Evolutionary conservation across 2,797 vertebrate species (phyloP), one percentile per base, ranked within the genome.

Genomic region (Xiphophorus birchmanni): DNA sequence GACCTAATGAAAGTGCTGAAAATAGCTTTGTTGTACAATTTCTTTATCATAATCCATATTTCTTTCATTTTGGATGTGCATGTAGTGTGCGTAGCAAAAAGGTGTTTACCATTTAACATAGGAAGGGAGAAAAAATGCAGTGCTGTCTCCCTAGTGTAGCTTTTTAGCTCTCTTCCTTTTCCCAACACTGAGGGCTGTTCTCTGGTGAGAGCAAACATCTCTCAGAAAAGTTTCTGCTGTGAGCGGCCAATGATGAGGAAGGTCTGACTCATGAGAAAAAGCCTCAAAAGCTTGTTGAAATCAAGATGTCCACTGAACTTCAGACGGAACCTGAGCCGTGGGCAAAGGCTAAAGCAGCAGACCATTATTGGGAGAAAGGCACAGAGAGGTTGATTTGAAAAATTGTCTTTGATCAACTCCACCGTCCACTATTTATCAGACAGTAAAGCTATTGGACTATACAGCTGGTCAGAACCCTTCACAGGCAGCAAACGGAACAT

Each of bases 191-290:
- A 35, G n/a, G 42, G 26, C 17, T 21, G n/a, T 47, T 76, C 18
- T 18, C 42, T 35, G 35, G 18, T 45, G 67, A 44, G 15, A 76
- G 42, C 58, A 65, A 32, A 65, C 29, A 65, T 60, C 58, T 63
- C 17, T 11, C 42, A 35, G 40, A 76, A 45, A 47, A 26, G 18
- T 45, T 47, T 42, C 58, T 3, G 29, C 65, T 50, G 65, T 44
- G 58, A 72, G 40, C 17, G 26, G 76, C 15, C 48, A 44, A 44
- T 13, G 21, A 18, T 65, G 56, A 58, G 29, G 29, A 65, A 63
- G 44, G 58, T 76, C 58, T 52, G 29, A n/a, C 76, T 78, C 45
- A 78, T 78, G 48, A 71, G 76, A 56, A 72, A 37, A 56, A 4
- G 65, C 71, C n/a, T 78, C n/a, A 18, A 56, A 78, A 35, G 76